Conservation (phyloP, 2,888 invertebrate genomes). For the Scaptomyza tumidula region DNA sequence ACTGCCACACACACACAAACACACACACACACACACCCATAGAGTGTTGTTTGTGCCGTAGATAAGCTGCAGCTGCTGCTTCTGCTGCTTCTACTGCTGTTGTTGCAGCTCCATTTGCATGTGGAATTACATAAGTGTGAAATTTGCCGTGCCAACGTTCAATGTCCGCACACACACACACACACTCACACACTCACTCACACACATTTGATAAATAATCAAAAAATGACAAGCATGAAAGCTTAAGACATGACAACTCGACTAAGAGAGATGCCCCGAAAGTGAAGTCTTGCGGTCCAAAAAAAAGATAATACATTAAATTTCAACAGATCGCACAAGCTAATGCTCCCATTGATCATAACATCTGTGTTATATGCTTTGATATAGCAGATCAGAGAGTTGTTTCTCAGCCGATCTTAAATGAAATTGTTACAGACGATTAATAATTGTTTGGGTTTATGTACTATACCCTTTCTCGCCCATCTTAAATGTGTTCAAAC, state of each 20-base stretch:
- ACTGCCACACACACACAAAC: conserved; percentile 24
- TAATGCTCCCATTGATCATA: no score
- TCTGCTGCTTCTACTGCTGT: conserved; percentile 5
- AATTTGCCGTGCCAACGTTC: conserved; percentile 27
- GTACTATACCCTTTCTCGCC: neutral
- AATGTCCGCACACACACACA: neutral
- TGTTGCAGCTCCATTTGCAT: conserved; percentile 59
- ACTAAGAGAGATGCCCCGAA: neutral
- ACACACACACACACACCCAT: conserved; percentile 3
- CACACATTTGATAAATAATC: neutral
- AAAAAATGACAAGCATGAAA: neutral
- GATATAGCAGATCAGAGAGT: no score
- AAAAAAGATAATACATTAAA: no score
- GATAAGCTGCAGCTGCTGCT: conserved; percentile 56
- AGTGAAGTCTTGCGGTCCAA: neutral
- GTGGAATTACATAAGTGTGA: conserved; percentile 61
- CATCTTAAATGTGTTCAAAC: no score
- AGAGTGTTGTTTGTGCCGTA: conserved; percentile 37
- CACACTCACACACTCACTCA: neutral
- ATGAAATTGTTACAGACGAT: neutral
- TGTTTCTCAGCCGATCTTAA: no score
- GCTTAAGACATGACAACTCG: neutral
- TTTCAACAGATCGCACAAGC: no score
- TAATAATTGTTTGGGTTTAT: no score
- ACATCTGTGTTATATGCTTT: no score